phyloP scores from a whole-genome alignment of 2,888 invertebrate species.

The Tetragnatha montana region DNA sequence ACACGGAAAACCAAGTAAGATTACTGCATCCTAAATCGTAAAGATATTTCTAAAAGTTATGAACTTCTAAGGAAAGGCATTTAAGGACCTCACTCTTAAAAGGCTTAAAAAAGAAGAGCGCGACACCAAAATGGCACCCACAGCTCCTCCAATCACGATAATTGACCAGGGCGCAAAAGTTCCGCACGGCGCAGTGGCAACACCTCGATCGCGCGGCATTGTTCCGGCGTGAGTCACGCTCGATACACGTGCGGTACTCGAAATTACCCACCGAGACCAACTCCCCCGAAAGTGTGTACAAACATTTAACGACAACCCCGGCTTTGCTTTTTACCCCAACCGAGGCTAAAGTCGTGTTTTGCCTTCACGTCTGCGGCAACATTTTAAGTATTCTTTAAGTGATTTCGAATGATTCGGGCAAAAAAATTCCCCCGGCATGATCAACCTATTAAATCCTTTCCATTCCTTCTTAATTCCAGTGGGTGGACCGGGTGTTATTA shows the following conservation, averaged over 20 bases:
- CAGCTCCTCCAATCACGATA: slow-evolving; percentile 50
- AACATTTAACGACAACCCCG: slow-evolving; percentile 60
- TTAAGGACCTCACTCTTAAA: too few species aligned
- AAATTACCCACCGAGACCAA: slow-evolving; percentile 27
- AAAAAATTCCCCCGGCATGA: slow-evolving; percentile 59
- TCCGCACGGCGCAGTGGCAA: slow-evolving; percentile 61
- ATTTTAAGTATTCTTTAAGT: slow-evolving; percentile 62
- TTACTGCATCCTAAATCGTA: too few species aligned
- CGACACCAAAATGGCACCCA: slow-evolving; percentile 5
- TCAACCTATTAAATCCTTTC: slow-evolving; percentile 55
- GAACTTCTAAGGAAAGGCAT: too few species aligned
- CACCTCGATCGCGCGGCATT: slow-evolving; percentile 20
- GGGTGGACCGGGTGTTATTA: slow-evolving; percentile 63
- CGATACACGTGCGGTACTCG: slow-evolving; percentile 48
- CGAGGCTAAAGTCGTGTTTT: slow-evolving; percentile 65
- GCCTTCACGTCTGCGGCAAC: slow-evolving; percentile 53
- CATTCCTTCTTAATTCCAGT: slow-evolving; percentile 50
- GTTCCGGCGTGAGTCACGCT: slow-evolving; percentile 65
- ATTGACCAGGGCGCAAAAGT: slow-evolving; percentile 58
- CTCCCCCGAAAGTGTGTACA: slow-evolving; percentile 49
- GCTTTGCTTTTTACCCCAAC: slow-evolving; percentile 16
- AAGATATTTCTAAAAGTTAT: too few species aligned
- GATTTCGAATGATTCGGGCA: slow-evolving; percentile 65
- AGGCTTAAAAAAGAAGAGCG: too few species aligned
- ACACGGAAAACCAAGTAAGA: too few species aligned